Conservation (phyloP, 2,113 vertebrate species). For the Bos javanicus region DNA sequence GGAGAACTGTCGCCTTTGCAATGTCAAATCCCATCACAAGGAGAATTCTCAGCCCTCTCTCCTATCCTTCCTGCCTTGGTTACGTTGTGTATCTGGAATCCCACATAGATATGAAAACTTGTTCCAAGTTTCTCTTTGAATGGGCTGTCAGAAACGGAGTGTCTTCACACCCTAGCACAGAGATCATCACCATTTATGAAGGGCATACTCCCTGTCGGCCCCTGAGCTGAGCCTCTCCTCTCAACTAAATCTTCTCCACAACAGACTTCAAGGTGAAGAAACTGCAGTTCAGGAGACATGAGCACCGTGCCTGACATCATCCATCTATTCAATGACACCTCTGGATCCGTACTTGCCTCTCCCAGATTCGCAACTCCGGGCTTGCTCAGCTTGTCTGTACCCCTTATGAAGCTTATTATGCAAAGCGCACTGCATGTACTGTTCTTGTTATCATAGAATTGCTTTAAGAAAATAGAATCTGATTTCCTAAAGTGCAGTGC, state of each 20-base stretch:
- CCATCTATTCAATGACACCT: too few species aligned
- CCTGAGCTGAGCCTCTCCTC: neutral
- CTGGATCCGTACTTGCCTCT: too few species aligned
- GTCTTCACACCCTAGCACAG: neutral
- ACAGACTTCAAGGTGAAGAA: neutral
- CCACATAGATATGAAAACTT: neutral
- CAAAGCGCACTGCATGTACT: rapidly evolving
- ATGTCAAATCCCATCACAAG: neutral
- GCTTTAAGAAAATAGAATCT: neutral
- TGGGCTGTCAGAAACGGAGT: neutral
- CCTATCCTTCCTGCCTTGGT: neutral
- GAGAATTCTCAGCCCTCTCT: neutral
- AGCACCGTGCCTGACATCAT: too few species aligned
- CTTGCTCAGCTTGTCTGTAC: rapidly evolving
- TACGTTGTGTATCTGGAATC: neutral
- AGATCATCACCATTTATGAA: neutral
- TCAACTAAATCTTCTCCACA: neutral
- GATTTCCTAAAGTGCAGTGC: neutral
- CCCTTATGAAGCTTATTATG: neutral
- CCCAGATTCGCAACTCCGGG: rapidly evolving
- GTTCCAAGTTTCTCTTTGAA: neutral
- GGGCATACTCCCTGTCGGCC: rapidly evolving
- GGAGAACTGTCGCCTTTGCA: neutral
- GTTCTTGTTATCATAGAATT: neutral
- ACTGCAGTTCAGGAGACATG: rapidly evolving